These are phyloP conservation scores for Turnix velox DNA, from an alignment of 2,113 vertebrate genomes.

Conservation along the genomic window DNA sequence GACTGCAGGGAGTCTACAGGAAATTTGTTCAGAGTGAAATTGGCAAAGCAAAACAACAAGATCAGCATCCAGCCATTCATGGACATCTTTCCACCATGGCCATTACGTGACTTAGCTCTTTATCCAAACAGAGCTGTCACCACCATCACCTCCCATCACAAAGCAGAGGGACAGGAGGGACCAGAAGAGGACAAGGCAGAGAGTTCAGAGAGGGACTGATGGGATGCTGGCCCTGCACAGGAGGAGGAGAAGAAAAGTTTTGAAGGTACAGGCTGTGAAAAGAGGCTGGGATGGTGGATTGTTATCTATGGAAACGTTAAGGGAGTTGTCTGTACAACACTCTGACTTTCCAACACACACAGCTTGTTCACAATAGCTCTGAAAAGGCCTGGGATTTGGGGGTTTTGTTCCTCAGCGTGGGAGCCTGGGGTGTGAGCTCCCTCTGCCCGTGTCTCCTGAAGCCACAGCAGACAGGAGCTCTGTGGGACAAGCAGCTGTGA, in stretches of 20 bases:
- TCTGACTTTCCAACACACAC: not conserved
- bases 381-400: accelerated
- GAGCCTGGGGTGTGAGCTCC: not conserved
- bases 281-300: not conserved
- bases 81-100: not conserved
- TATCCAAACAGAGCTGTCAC: not conserved
- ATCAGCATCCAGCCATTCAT: not conserved
- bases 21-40: not conserved
- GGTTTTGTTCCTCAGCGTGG: not conserved
- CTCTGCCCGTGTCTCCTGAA: not conserved
- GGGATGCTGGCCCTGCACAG: not conserved
- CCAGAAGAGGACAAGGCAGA: not conserved
- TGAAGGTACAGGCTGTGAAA: not conserved
- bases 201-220: not conserved
- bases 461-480: not conserved
- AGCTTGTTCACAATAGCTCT: not conserved
- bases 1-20: accelerated
- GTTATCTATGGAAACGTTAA: not conserved
- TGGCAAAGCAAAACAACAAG: not conserved
- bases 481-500: not conserved
- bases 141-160: accelerated
- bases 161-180: not conserved
- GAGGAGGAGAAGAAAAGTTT: not conserved
- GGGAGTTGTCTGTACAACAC: no score
- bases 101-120: not conserved